Percentiles rank a stretch among this genome's conserved stretches.
Evolutionary conservation across 2,888 invertebrate species (phyloP).

Genomic region (Cyclophora albipunctata): DNA sequence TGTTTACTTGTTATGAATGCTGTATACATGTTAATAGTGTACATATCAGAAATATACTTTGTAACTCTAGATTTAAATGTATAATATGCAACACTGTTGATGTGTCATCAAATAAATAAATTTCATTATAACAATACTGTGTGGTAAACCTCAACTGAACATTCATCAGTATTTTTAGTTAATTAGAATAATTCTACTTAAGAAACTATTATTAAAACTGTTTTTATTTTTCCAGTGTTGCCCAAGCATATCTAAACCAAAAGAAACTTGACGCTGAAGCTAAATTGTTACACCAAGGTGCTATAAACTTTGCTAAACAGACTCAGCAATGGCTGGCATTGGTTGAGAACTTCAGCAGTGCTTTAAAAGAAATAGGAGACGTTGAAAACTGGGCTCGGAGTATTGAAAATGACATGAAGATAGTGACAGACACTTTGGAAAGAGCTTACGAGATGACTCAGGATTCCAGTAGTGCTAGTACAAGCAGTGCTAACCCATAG

Average conservation of each 20-base stretch:
- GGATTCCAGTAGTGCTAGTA: constrained; percentile 33
- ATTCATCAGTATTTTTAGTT: too few relatives aligned
- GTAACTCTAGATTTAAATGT: too few relatives aligned
- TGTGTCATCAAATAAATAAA: too few relatives aligned
- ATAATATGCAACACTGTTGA: too few relatives aligned
- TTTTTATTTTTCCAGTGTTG: constrained; percentile 80
- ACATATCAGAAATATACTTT: too few relatives aligned
- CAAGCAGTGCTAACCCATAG: constrained; percentile 29
- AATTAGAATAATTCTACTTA: too few relatives aligned
- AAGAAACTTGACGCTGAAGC: constrained; percentile 98
- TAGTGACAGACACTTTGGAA: constrained; percentile 93
- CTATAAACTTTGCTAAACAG: constrained; percentile 95
- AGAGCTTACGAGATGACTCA: constrained; percentile 89
- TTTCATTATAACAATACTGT: too few relatives aligned
- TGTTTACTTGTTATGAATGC: too few relatives aligned
- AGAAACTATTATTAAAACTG: too few relatives aligned
- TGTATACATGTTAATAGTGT: too few relatives aligned
- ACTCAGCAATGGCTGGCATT: constrained; percentile 97
- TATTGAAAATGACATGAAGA: constrained; percentile 96
- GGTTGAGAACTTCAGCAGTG: constrained; percentile 90
- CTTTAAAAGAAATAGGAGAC: constrained; percentile 97
- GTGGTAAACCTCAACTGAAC: too few relatives aligned
- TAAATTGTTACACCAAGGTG: constrained; percentile 94
- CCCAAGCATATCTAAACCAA: constrained; percentile 98
- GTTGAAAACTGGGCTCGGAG: constrained; percentile 99